Conservation (phyloP, 1,140 invertebrate species). For the Drosophila dunni region DNA sequence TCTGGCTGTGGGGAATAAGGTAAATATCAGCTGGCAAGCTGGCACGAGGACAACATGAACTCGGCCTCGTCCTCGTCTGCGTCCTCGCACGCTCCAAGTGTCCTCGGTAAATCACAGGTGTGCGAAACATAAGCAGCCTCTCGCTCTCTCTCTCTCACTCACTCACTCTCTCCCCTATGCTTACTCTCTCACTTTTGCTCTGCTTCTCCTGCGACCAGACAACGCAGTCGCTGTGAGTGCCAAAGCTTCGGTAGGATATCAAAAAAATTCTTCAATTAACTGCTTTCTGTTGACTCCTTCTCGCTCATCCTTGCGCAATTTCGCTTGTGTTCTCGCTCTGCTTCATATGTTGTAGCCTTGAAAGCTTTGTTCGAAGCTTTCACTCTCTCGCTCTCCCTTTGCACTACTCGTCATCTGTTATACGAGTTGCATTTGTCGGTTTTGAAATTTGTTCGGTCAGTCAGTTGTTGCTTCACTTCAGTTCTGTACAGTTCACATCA, state of each 20-base stretch:
- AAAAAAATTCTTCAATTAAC: constrained; percentile 14
- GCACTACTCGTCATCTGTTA: constrained; percentile 35
- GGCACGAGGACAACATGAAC: constrained; percentile 52
- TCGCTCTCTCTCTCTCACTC: constrained; percentile 19
- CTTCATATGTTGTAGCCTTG: constrained; percentile 4
- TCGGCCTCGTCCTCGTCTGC: constrained; percentile 38
- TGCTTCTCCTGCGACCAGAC: not conserved
- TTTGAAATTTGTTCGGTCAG: constrained; percentile 48
- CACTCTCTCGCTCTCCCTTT: constrained; percentile 30
- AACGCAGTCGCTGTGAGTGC: constrained; percentile 30
- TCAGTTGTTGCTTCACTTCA: constrained; percentile 81
- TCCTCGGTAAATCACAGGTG: constrained; percentile 79
- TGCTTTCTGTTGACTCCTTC: not conserved
- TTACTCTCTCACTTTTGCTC: constrained; percentile 5
- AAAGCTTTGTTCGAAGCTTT: constrained; percentile 12
- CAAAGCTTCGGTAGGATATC: constrained; percentile 17
- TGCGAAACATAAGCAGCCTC: constrained; percentile 68
- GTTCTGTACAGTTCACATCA: constrained; percentile 63
- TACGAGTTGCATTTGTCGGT: constrained; percentile 50
- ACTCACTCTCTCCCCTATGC: constrained; percentile 7
- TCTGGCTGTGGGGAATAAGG: constrained; percentile 63
- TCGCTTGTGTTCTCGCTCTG: not conserved
- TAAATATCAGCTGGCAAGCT: constrained; percentile 72
- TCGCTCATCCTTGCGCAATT: not conserved
- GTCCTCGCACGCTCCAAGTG: constrained; percentile 18